A percentile compares a stretch with the other conserved stretches of the same genome.
These are phyloP conservation scores for Bubo blakistoni DNA, from an alignment of 2,113 vertebrate species.

Conservation along the genomic window DNA sequence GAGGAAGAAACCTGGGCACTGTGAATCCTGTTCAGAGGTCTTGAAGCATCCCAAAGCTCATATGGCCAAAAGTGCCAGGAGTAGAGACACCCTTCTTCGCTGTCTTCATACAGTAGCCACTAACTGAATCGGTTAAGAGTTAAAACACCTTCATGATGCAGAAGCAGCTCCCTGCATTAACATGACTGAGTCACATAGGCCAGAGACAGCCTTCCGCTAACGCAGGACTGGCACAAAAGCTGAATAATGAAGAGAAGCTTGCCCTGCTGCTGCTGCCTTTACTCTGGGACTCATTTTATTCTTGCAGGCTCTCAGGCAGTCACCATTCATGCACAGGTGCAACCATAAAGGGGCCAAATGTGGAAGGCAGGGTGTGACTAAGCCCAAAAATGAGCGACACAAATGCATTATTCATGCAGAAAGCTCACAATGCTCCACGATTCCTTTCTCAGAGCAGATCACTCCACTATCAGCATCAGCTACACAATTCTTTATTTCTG, in stretches of 20 bases:
- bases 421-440: background rate
- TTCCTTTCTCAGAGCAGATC: slow-evolving; percentile 32
- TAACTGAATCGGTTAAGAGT: accelerated
- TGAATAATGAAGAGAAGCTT: slow-evolving; percentile 36
- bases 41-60: background rate
- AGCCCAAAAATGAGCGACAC: slow-evolving; percentile 49
- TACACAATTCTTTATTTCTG: slow-evolving; percentile 20
- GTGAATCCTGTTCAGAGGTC: background rate
- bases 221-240: background rate
- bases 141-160: background rate
- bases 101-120: background rate
- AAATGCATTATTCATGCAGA: slow-evolving; percentile 55
- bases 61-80: background rate
- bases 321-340: slow-evolving; percentile 58
- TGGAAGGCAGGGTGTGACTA: slow-evolving; percentile 61
- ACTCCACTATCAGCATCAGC: background rate
- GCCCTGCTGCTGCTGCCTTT: background rate
- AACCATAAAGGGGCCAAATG: slow-evolving; percentile 53
- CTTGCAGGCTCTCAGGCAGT: slow-evolving; percentile 22
- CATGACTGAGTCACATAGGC: background rate
- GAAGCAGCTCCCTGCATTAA: background rate
- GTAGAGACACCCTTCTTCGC: background rate
- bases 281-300: background rate
- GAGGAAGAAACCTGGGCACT: background rate
- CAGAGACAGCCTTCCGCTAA: background rate